A percentile compares a stretch with the other conserved stretches of the same genome.
These are phyloP conservation scores for Halisarca cf. caerulea DNA, from an alignment of 37 sponge, comb jelly and placozoan genomes.

Conservation along the genomic window DNA sequence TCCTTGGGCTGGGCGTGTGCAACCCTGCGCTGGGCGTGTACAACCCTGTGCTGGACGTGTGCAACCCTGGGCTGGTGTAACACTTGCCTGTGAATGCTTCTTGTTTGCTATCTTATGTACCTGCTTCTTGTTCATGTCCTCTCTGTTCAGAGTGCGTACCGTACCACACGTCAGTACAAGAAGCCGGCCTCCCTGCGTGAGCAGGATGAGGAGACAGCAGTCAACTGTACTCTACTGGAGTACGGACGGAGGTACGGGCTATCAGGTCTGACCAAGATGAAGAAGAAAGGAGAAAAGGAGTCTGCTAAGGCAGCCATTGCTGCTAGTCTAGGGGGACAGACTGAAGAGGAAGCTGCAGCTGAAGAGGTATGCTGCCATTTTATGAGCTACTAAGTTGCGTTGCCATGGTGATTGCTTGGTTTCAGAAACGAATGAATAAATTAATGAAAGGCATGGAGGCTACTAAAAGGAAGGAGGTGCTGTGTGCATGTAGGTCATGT, in stretches of 20 bases:
- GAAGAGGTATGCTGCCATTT: conserved; percentile 35
- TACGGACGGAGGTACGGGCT: conserved; percentile 72
- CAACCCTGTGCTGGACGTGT: too few species aligned
- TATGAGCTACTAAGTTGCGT: background rate
- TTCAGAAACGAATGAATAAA: conserved; percentile 64
- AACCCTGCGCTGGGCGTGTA: too few species aligned
- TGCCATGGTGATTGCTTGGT: conserved; percentile 1
- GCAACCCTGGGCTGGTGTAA: background rate
- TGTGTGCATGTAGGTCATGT: background rate
- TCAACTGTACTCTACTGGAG: conserved; percentile 83
- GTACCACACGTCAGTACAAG: conserved; percentile 70
- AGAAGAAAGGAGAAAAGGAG: conserved; percentile 57
- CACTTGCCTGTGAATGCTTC: background rate
- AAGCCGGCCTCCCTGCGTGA: conserved; percentile 36
- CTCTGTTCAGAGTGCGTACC: conserved; percentile 54
- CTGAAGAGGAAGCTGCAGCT: conserved; percentile 37
- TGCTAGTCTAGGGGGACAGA: conserved; percentile 54
- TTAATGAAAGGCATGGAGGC: conserved; percentile 81
- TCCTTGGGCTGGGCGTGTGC: background rate
- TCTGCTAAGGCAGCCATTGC: conserved; percentile 59
- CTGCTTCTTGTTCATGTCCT: background rate
- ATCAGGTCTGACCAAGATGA: background rate
- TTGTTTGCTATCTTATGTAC: background rate
- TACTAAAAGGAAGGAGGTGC: conserved; percentile 35
- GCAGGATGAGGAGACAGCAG: conserved; percentile 71